phyloP scores from a whole-genome alignment of 2,113 vertebrate genomes.

The Jaculus jaculus region DNA sequence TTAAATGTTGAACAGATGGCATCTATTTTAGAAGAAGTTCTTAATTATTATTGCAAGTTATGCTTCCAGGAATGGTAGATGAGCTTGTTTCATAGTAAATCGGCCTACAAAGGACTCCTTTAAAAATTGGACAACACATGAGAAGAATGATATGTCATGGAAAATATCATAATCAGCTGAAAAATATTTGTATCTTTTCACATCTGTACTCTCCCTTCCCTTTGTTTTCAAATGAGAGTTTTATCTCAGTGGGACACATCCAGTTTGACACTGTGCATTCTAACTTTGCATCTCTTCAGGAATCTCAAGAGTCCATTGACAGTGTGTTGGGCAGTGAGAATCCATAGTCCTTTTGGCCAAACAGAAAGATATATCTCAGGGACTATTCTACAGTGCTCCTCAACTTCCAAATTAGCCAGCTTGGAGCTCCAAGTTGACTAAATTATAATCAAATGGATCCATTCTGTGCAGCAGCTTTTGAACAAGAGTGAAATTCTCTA shows the following conservation, averaged over 20 bases:
- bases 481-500: conserved; percentile 23
- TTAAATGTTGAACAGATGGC: too few relatives aligned
- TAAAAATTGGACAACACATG: neutral
- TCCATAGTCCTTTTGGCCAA: conserved; percentile 35
- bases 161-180: neutral
- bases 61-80: neutral
- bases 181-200: neutral
- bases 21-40: neutral
- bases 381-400: neutral
- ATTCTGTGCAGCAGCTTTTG: conserved; percentile 20
- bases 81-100: neutral
- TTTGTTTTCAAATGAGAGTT: neutral
- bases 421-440: conserved; percentile 44
- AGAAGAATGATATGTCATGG: neutral
- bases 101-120: neutral
- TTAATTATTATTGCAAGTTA: neutral
- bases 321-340: neutral
- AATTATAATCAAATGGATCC: conserved; percentile 11
- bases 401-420: neutral
- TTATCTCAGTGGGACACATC: neutral
- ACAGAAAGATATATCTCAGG: conserved; percentile 4
- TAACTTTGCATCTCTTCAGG: neutral
- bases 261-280: neutral
- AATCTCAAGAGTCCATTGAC: neutral
- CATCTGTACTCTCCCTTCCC: neutral